Percentiles rank a stretch among this genome's conserved stretches.
Conservation (phyloP, 2,797 vertebrate species). For the Avahi laniger region DNA sequence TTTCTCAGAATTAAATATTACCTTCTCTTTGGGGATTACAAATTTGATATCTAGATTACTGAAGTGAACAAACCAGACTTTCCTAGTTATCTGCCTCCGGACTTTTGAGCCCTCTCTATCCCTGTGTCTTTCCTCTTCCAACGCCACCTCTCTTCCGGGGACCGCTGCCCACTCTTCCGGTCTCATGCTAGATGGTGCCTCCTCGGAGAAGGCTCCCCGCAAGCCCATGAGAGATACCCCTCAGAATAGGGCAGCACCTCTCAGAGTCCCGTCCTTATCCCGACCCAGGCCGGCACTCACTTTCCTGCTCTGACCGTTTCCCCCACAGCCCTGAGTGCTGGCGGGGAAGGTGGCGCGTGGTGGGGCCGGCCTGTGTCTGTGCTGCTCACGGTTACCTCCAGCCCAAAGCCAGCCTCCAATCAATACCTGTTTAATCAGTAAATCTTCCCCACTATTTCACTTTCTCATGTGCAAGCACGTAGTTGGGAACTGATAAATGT, state of each 20-base stretch:
- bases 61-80: rapidly evolving
- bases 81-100: not conserved
- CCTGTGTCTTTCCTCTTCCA: not conserved
- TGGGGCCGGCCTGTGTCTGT: rapidly evolving
- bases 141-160: rapidly evolving
- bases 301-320: rapidly evolving
- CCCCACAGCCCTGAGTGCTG: rapidly evolving
- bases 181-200: not conserved
- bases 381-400: rapidly evolving
- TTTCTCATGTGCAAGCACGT: not conserved
- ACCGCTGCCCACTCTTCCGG: rapidly evolving
- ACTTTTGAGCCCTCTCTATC: no score
- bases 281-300: rapidly evolving
- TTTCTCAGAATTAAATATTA: not conserved
- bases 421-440: not conserved
- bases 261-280: no score
- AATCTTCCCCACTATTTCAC: rapidly evolving
- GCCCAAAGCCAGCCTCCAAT: not conserved
- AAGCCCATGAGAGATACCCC: rapidly evolving
- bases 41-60: not conserved
- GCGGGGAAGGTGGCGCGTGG: rapidly evolving
- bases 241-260: not conserved
- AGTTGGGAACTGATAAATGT: not conserved
- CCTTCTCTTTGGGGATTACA: not conserved
- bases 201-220: not conserved